Evolutionary conservation across 1,140 invertebrate genomes (phyloP), one percentile per base, ranked within the genome.

Genomic region (Cydia splendana): DNA sequence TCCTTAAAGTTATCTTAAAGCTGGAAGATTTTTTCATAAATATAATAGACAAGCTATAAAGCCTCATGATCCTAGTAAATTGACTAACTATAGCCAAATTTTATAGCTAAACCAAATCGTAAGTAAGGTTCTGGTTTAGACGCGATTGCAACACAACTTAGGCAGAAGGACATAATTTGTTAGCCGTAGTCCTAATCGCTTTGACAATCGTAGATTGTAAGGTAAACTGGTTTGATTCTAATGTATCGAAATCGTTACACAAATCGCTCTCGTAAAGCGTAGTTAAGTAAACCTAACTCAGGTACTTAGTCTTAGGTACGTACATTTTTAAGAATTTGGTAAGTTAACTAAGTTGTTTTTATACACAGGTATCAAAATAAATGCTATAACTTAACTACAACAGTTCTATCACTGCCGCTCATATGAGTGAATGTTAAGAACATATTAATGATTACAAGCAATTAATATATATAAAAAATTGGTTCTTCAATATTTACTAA

Each of bases 191-290:
- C n/a, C 13, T 38, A 38, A 71, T 67, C 67, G 34, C 67, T n/a
- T 67, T 38, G 34, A 71, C 67, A 71, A 38, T 71, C 67, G 34
- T 67, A 67, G 30, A 71, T 71, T 42, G 67, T 71, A 71, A 62
- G 57, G 65, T 38, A 71, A 71, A 42, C 34, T 71, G 67, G 67
- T 67, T 67, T 67, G 65, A 62, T 62, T 24, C 20, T 38, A 71
- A 71, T 71, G n/a, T 71, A 38, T 42, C 42, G 67, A 71, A n/a
- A 42, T 38, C 34, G 12, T n/a, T 69, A 38, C 4, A 53, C 51
- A n/a, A 12, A 53, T 53, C 51, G n/a, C 51, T 53, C 45, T 48
- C 0, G 45, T 48, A 48, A 2, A 48, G 45, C 45, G 45, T 15
- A 48, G 12, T 48, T 48, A 13, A 12, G 45, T 48, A 18, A 53